Evolutionary conservation across 1,140 invertebrate genomes (phyloP).

Genomic region (Zeugodacus cucurbitae): DNA sequence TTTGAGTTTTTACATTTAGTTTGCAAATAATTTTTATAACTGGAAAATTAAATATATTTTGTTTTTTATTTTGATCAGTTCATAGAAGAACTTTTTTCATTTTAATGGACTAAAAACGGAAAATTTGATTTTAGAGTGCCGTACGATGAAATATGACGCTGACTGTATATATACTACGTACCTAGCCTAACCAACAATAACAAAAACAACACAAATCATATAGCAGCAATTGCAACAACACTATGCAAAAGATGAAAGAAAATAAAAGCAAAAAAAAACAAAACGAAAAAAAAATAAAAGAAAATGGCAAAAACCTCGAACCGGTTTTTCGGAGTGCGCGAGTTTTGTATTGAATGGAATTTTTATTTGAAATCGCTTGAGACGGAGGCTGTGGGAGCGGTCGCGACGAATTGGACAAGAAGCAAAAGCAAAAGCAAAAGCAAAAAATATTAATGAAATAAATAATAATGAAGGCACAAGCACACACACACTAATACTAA

Average conservation of each 20-base stretch:
- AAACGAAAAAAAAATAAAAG: background rate
- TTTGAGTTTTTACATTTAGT: too few relatives aligned
- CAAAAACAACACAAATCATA: background rate
- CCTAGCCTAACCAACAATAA: background rate
- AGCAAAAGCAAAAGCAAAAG: background rate
- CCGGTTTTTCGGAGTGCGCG: background rate
- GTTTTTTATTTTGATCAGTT: too few relatives aligned
- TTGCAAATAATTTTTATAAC: too few relatives aligned
- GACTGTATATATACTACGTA: too few relatives aligned
- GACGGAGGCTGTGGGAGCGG: background rate
- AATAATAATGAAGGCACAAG: background rate
- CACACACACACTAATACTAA: too few relatives aligned
- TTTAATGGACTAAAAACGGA: too few relatives aligned
- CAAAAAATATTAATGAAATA: constrained; percentile 1
- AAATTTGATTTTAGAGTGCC: too few relatives aligned
- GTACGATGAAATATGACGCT: too few relatives aligned
- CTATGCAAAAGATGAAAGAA: background rate
- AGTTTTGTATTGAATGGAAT: constrained; percentile 23
- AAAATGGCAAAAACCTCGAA: constrained; percentile 12
- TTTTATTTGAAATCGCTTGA: background rate
- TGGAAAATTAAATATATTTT: too few relatives aligned
- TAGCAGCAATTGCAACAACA: background rate
- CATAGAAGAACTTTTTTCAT: too few relatives aligned
- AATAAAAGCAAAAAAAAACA: background rate
- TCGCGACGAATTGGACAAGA: background rate